Base-by-base conservation (phyloP, 2,888 invertebrate species). In the Diogma glabrata region DNA sequence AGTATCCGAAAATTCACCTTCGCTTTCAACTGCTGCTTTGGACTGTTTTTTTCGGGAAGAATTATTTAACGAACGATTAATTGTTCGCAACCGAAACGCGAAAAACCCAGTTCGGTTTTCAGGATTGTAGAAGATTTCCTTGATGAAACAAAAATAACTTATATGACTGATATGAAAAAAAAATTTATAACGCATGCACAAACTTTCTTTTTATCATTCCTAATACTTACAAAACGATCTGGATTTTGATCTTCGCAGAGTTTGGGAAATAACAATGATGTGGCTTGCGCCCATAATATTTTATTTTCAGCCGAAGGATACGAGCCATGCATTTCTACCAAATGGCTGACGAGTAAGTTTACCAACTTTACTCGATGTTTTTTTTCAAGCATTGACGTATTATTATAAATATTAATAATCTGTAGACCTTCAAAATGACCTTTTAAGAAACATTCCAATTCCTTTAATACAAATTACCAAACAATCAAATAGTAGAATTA, bases 61-160 rank as follows among this genome's bases (percentile, higher is more conserved):
- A 38, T 38, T 16, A 17, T 16, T 17, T 19, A 38, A 16, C 4
- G 16, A 38, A 16, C 2, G 38, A 14, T 38, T 38, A 38, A 38
- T 38, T 14, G 38, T 38, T 38, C 38, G 38, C 38, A 36, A 9
- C 5, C 8, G 16, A 36, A 36, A 36, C 2, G 36, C 36, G 17
- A n/a, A 36, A 36, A 36, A 36, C 17, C 36, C 38, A 5, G 8
- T 2, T 8, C 36, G 36, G 12, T 38, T 38, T 38, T 7, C 9
- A 38, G 16, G 6, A 19, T 38, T 38, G 38, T 38, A 38, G 38
- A 38, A 38, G 16, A 16, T 38, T 38, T 38, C 38, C 38, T 38
- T 14, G 4, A 16, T n/a, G n/a, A 38, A 38, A 10, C 19, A 38
- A 38, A 38, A 10, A 4, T 17, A 38, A 38, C 19, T 38, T n/a